Conservation (phyloP, 2,113 vertebrate species). For the Brachyhypopomus gauderio region DNA sequence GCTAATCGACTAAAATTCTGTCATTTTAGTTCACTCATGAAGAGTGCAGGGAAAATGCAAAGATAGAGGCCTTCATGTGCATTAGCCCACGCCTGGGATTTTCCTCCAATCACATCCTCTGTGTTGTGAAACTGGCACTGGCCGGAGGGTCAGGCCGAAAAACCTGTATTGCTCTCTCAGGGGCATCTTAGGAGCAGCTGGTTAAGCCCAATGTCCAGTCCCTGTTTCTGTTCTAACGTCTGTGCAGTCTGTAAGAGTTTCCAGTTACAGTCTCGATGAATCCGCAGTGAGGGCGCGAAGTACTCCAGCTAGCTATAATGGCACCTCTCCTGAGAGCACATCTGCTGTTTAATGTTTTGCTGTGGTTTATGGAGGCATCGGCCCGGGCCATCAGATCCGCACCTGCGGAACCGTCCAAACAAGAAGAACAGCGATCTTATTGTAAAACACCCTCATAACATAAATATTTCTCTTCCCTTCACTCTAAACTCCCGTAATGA, state of each 20-base stretch:
- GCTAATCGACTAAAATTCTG: not conserved
- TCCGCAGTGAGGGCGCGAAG: conserved; percentile 46
- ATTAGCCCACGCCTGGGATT: not conserved
- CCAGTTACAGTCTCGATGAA: conserved; percentile 28
- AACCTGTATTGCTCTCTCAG: not conserved
- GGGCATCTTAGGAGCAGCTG: not conserved
- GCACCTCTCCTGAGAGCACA: conserved; percentile 67
- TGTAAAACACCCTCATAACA: conserved; percentile 82
- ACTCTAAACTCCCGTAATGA: conserved; percentile 80
- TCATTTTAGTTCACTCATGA: not conserved
- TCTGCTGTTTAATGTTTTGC: conserved; percentile 81
- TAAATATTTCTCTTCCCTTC: conserved; percentile 83
- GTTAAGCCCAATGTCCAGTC: not conserved
- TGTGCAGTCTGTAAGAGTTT: conserved; percentile 39
- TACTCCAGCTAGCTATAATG: conserved; percentile 52
- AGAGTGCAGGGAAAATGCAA: not conserved
- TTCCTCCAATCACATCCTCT: not conserved
- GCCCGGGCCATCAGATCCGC: conserved; percentile 81
- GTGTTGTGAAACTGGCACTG: not conserved
- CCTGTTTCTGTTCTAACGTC: conserved; percentile 12
- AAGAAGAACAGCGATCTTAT: conserved; percentile 83
- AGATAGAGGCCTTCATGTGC: not conserved
- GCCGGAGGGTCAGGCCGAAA: not conserved
- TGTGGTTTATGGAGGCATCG: conserved; percentile 83
- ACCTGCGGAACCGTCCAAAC: conserved; percentile 88